Conservation (phyloP, 2,888 invertebrate genomes). For the Ernsta delagoae region DNA sequence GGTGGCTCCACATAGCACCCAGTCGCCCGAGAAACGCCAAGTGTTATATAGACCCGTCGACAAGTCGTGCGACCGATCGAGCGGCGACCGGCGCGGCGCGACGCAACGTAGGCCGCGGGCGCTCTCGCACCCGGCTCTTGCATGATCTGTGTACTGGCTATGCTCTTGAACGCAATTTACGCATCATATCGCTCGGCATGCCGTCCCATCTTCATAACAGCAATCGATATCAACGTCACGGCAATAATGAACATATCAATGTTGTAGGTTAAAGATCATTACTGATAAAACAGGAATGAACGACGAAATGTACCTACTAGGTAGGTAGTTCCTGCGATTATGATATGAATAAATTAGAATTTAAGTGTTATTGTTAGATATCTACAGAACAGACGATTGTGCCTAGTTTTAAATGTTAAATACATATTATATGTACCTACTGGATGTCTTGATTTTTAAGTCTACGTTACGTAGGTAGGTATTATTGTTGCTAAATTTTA, state of each 20-base stretch:
- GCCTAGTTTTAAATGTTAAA: slow-evolving; percentile 47
- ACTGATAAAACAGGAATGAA: slow-evolving; percentile 44
- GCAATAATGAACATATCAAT: slow-evolving; percentile 80
- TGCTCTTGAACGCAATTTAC: slow-evolving; percentile 49
- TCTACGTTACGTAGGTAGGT: background rate
- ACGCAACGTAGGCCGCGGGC: slow-evolving; percentile 31
- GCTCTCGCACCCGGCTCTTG: slow-evolving; percentile 41
- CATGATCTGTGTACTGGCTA: slow-evolving; percentile 52
- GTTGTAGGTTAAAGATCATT: slow-evolving; percentile 52
- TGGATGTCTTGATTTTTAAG: slow-evolving; percentile 10
- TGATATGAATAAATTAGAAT: slow-evolving; percentile 50
- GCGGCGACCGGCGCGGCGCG: slow-evolving; percentile 24
- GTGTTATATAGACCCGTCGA: slow-evolving; percentile 74
- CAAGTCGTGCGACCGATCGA: slow-evolving; percentile 27
- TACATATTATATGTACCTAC: too few relatives aligned
- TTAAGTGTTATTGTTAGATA: slow-evolving; percentile 52
- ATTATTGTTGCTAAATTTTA: slow-evolving; percentile 23
- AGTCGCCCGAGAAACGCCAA: slow-evolving; percentile 66
- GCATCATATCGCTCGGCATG: slow-evolving; percentile 66
- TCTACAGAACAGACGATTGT: slow-evolving; percentile 53
- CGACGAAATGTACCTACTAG: background rate
- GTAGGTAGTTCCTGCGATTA: too few relatives aligned
- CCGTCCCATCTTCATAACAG: slow-evolving; percentile 55
- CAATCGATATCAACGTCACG: slow-evolving; percentile 51
- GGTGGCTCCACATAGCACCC: slow-evolving; percentile 74